Evolutionary conservation across 2,113 vertebrate genomes (phyloP).

Genomic region (Himantopus leucocephalus): DNA sequence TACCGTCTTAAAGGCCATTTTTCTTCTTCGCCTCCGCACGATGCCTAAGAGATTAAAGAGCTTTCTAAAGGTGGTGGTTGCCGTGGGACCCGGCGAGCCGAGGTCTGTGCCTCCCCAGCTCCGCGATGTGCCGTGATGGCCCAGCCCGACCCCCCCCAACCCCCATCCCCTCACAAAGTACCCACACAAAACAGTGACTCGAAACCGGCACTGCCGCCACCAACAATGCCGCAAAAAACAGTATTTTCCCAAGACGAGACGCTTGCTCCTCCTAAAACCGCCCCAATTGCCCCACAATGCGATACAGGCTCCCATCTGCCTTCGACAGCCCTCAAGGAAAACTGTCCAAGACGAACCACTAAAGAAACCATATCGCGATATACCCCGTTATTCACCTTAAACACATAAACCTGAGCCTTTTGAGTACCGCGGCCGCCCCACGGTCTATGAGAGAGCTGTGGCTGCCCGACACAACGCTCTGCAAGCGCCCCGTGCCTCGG

Average conservation of each 20-base stretch:
- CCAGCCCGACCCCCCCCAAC: not conserved
- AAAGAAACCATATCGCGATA: not conserved
- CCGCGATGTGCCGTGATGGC: fast-evolving
- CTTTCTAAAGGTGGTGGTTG: not conserved
- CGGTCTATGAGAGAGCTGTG: fast-evolving
- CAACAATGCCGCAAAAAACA: not conserved
- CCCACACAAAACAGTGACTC: not conserved
- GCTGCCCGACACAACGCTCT: not conserved
- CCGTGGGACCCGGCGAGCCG: not conserved
- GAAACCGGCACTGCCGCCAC: not conserved
- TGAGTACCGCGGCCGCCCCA: too few species aligned
- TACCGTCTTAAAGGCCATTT: not conserved
- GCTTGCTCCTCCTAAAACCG: not conserved
- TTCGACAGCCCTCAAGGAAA: not conserved
- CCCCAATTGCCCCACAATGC: not conserved
- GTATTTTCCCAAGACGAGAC: not conserved
- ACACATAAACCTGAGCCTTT: not conserved
- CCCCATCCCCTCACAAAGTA: not conserved
- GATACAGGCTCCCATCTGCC: not conserved
- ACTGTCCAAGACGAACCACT: not conserved
- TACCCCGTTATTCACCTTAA: not conserved
- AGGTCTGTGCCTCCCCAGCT: not conserved
- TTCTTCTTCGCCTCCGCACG: fast-evolving
- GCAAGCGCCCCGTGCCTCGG: fast-evolving
- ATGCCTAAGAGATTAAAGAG: not conserved